Base-by-base conservation (phyloP, 2,888 invertebrate species). In the Eumerus sabulonum region DNA sequence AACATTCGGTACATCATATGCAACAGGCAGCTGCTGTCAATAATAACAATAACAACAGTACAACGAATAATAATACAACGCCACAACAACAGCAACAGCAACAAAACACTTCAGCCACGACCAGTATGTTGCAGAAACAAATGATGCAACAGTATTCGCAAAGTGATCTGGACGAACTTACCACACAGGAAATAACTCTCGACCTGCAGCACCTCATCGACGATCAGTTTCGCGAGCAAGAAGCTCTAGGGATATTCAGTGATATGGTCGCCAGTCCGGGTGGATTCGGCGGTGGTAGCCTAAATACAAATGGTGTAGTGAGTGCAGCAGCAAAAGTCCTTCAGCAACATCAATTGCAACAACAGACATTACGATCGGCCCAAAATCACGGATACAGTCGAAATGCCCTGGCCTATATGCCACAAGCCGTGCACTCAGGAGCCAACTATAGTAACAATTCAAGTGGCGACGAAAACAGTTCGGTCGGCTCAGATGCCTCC, bases 201-300 rank as follows among this genome's bases (percentile, higher is more conserved):
- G 97, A 98, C 86, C 91, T 98, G 83, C 96, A 97, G 87, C 95
- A 96, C 88, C 92, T 98, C 85, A 97, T 98, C 86, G 96, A 97
- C 90, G 97, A 97, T 88, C 96, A 96, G 90, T 96, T 97, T 90
- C 93, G 94, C 85, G 96, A 96, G 84, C 92, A 92, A 86, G 92
- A 92, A 85, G 90, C 91, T 1, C 89, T 92, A 89, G 95, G 95
- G 38, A 91, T 97, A 45, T 94, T 97, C 88, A 93, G 93, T 84
- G 97, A 97, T 86, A 95, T 97, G 87, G 91, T 96, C 17, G 94
- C 90, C 72, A 91, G 87, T 81, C 87, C 88, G 1, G 88, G 87
- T 0, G 88, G 87, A 0, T 86, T 87, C 0, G 86, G 87, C 1
- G 86, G 87, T n/a, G 87, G 86, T 0, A 87, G 86, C 0, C 50